Percentiles rank a stretch among this genome's conserved stretches.
Evolutionary conservation across 2,113 vertebrate genomes (phyloP).

Genomic region (Bettongia penicillata): DNA sequence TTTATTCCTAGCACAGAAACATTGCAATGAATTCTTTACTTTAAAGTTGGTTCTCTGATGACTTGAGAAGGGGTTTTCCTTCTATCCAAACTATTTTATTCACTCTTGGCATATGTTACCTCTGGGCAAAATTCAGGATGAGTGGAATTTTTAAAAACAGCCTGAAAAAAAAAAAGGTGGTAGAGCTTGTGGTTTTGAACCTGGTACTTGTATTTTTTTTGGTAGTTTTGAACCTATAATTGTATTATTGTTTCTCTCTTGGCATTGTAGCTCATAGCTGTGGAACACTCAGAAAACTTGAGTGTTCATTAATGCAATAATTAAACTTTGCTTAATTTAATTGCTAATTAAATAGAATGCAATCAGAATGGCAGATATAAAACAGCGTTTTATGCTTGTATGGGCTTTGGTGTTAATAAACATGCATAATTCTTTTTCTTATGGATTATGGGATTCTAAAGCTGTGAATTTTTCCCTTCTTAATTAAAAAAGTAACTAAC

Average conservation of each 20-base stretch:
- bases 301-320: conserved; percentile 63
- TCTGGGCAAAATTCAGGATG: not conserved
- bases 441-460: conserved; percentile 73
- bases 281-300: not conserved
- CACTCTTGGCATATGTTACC: not conserved
- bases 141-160: not conserved
- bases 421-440: conserved; percentile 79
- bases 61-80: not conserved
- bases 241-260: not conserved
- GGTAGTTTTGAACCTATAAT: not conserved
- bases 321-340: conserved; percentile 57
- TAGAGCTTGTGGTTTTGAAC: conserved; percentile 1
- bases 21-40: not conserved
- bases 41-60: not conserved
- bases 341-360: not conserved
- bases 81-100: not conserved
- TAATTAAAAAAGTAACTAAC: conserved; percentile 74
- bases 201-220: not conserved
- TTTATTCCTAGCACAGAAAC: not conserved
- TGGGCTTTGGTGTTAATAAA: conserved; percentile 75
- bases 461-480: conserved; percentile 62
- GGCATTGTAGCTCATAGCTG: conserved; percentile 8
- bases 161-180: not conserved
- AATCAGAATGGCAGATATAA: conserved; percentile 19
- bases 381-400: conserved; percentile 65